Percentiles rank a stretch among this genome's conserved stretches.
These are phyloP conservation scores for Parus major DNA, from an alignment of 2,113 vertebrate species.

Conservation along the genomic window DNA sequence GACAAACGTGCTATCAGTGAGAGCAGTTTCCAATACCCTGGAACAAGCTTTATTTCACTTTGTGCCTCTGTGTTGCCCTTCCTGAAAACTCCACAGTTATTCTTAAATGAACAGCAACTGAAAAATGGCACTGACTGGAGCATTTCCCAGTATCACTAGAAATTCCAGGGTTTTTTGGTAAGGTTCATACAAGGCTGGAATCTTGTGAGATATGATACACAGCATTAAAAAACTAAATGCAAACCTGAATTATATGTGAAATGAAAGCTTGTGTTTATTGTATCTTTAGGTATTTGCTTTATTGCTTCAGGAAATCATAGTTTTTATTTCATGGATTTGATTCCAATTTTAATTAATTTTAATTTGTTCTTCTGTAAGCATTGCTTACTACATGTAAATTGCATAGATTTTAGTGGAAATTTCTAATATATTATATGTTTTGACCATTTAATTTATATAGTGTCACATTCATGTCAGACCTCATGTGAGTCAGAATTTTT, in stretches of 20 bases:
- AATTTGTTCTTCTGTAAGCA: not conserved
- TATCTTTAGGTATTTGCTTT: conserved; percentile 6
- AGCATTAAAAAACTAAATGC: not conserved
- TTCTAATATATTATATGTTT: not conserved
- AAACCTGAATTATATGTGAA: not conserved
- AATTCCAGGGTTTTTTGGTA: not conserved
- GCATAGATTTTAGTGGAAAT: not conserved
- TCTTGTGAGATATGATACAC: not conserved
- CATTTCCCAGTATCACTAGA: not conserved
- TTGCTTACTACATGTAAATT: not conserved
- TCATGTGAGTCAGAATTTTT: not conserved
- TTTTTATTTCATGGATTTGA: conserved; percentile 1
- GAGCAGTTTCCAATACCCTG: not conserved
- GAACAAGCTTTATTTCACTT: not conserved
- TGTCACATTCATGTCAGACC: not conserved
- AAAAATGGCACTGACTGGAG: not conserved
- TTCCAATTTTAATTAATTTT: conserved; percentile 29
- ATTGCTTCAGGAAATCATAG: not conserved
- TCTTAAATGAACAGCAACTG: not conserved
- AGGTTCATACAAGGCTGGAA: not conserved
- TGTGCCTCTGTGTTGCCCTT: not conserved
- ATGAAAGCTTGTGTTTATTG: not conserved
- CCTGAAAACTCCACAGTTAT: not conserved
- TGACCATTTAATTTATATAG: not conserved
- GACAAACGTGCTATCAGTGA: not conserved